These are phyloP conservation scores for Piprites chloris DNA, from an alignment of 2,113 vertebrate species.

Conservation along the genomic window DNA sequence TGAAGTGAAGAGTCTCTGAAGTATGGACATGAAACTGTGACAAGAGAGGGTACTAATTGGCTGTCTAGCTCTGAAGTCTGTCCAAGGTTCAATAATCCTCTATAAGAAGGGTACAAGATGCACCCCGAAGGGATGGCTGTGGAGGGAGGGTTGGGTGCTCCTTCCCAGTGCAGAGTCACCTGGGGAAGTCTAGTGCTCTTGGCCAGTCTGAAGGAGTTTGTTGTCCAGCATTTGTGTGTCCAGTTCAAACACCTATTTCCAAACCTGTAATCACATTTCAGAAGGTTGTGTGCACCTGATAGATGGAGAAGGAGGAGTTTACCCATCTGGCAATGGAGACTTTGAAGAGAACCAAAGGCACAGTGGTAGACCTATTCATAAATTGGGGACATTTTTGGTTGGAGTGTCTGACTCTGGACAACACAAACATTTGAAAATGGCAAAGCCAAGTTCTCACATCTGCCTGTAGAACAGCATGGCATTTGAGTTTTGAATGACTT, in stretches of 20 bases:
- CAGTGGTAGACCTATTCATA: neutral
- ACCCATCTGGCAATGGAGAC: neutral
- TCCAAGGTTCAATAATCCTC: neutral
- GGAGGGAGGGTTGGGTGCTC: neutral
- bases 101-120: neutral
- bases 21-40: neutral
- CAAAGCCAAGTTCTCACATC: neutral
- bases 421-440: neutral
- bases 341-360: neutral
- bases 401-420: neutral
- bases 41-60: neutral
- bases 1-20: neutral
- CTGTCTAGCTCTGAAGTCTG: neutral
- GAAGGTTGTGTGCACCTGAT: rapidly evolving
- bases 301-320: neutral
- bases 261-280: neutral
- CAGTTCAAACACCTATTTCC: neutral
- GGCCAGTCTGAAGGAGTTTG: neutral
- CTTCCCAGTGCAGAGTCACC: rapidly evolving
- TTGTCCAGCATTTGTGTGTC: rapidly evolving
- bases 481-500: neutral
- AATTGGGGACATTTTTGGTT: neutral
- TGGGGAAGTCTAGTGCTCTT: rapidly evolving
- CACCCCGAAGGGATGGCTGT: rapidly evolving
- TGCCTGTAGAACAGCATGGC: neutral